Base-by-base conservation (phyloP, 2,888 invertebrate species). In the Thereva unica region DNA sequence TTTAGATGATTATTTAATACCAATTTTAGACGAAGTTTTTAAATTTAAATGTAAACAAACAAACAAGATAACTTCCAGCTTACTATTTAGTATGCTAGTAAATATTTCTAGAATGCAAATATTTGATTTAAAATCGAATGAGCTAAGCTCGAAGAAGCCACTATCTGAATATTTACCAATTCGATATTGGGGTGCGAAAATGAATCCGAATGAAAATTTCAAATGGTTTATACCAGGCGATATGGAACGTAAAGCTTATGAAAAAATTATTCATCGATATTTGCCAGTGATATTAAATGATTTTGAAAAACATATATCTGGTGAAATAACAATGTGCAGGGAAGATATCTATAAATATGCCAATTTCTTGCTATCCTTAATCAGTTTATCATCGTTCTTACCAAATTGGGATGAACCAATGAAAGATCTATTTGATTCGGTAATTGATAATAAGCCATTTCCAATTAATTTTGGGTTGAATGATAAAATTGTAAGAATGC, bases 201-300 rank as follows among this genome's bases (percentile, higher is more conserved):
- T 71, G 67, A 84, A 84, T 68, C 84, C 89, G 0, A 84, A 87
- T 37, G 82, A 90, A 12, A 82, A 87, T 5, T 81, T 93, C 23
- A 82, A 87, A 47, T 95, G 93, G 93, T 91, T 92, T 75, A 82
- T 89, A 54, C 94, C 95, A 0, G 85, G 83, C 34, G 82, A 84
- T 34, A 85, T 85, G 45, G 94, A 94, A 77, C 84, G 90, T 0
- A 78, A 81, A 0, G 86, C 86, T 69, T 87, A 89, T 1, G 86
- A 89, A 73, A 82, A 83, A 74, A 75, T 95, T 6, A 79, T 89
- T 9, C 82, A 85, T 67, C 84, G 85, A 72, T 91, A 89, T 77
- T 77, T 93, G 68, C 80, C 85, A 45, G 86, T 86, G 0, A 89
- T 90, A 77, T 76, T 91, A 61, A 77, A 79, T 1, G 83, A 82